Percentiles rank a stretch among this genome's conserved stretches.
Evolutionary conservation across 2,888 invertebrate species (phyloP).

Genomic region (Thymelicus lineola): DNA sequence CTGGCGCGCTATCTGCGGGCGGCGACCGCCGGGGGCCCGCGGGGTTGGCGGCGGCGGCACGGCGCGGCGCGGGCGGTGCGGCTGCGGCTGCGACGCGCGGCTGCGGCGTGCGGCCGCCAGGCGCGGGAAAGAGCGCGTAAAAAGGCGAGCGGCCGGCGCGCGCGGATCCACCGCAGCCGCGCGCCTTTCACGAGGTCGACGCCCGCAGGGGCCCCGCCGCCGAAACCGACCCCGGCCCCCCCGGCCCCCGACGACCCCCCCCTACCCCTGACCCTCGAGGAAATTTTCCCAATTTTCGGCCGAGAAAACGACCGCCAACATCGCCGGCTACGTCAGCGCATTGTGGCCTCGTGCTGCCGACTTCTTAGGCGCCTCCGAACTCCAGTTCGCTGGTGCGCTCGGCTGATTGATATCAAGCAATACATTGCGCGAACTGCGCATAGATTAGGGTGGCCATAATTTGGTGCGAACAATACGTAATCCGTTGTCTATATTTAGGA

Average conservation of each 20-base stretch:
- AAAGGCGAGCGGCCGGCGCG: constrained; percentile 79
- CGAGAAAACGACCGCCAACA: constrained; percentile 39
- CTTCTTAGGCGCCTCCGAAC: too few species aligned
- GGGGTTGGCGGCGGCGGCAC: constrained; percentile 76
- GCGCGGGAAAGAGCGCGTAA: constrained; percentile 78
- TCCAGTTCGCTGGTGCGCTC: too few species aligned
- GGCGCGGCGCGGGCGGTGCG: constrained; percentile 62
- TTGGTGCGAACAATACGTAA: constrained; percentile 43
- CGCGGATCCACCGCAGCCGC: constrained; percentile 66
- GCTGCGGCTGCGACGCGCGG: constrained; percentile 82
- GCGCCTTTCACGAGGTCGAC: constrained; percentile 82
- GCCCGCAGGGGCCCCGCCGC: constrained; percentile 76
- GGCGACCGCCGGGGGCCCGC: constrained; percentile 82
- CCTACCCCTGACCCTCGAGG: constrained; percentile 59
- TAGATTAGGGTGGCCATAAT: too few species aligned
- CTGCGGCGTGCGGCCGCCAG: constrained; percentile 72
- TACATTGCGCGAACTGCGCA: too few species aligned
- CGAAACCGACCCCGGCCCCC: constrained; percentile 65
- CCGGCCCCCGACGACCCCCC: constrained; percentile 41
- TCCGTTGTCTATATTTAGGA: constrained; percentile 58
- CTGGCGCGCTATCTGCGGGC: constrained; percentile 83
- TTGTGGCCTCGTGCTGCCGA: constrained; percentile 45
- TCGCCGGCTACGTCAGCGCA: constrained; percentile 45
- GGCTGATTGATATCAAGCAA: too few species aligned
- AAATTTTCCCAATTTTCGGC: constrained; percentile 59